phyloP scores from a whole-genome alignment of 2,888 invertebrate genomes.

The Scrobipalpa atriplicella region DNA sequence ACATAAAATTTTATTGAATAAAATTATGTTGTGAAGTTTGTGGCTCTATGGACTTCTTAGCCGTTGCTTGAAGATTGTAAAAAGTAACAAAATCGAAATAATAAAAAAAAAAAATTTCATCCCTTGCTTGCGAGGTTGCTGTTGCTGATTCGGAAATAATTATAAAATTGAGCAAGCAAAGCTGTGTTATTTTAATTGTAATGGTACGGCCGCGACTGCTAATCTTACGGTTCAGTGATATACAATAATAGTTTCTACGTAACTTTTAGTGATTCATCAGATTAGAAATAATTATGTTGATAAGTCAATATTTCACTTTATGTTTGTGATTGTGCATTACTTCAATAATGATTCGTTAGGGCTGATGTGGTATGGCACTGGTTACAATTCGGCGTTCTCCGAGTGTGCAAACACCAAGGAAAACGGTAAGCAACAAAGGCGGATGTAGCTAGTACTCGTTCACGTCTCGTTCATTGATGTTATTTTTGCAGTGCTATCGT shows the following conservation, averaged over 20 bases:
- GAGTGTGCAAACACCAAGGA: slow-evolving; percentile 78
- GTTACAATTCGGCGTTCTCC: slow-evolving; percentile 80
- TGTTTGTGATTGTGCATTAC: slow-evolving; percentile 76
- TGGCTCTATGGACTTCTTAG: neutral
- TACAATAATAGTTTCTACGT: slow-evolving; percentile 46
- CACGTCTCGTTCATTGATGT: slow-evolving; percentile 20
- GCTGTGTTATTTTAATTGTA: slow-evolving; percentile 38
- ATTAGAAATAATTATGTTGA: slow-evolving; percentile 55
- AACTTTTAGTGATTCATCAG: slow-evolving; percentile 60
- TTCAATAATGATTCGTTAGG: slow-evolving; percentile 72
- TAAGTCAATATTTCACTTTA: slow-evolving; percentile 68
- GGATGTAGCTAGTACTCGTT: slow-evolving; percentile 23
- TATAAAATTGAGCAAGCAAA: slow-evolving; percentile 27
- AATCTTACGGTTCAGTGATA: slow-evolving; percentile 42
- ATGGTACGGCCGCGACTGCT: slow-evolving; percentile 30
- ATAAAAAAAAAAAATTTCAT: slow-evolving; percentile 20
- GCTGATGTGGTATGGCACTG: slow-evolving; percentile 80
- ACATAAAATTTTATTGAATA: neutral
- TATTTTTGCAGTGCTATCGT: slow-evolving; percentile 29
- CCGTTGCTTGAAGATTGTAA: neutral
- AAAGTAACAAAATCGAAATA: neutral
- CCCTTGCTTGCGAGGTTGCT: slow-evolving; percentile 26
- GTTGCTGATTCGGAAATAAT: slow-evolving; percentile 19
- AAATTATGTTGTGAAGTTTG: neutral
- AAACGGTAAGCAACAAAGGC: slow-evolving; percentile 68